Evolutionary conservation across 1,140 invertebrate species (phyloP).

Genomic region (Lasaia peninsularis): DNA sequence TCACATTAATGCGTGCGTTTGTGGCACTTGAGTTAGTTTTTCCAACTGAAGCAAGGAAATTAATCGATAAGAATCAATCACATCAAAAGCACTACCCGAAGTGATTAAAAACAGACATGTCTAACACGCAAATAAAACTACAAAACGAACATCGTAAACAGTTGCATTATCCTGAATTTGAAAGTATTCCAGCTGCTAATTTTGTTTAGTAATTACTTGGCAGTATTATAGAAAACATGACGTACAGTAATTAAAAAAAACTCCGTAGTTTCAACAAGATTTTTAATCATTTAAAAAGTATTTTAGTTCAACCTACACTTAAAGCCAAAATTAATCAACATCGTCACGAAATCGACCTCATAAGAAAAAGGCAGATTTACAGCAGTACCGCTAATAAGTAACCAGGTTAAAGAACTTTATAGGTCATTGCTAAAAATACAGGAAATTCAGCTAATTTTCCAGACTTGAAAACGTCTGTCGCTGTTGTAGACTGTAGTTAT

Average conservation of each 20-base stretch:
- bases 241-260: not conserved
- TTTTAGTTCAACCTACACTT: constrained; percentile 6
- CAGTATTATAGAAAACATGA: constrained; percentile 18
- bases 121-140: not conserved
- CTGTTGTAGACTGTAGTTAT: not conserved
- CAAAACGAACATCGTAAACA: not conserved
- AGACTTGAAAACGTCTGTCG: not conserved
- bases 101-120: not conserved
- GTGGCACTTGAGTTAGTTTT: constrained; percentile 57
- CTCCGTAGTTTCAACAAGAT: not conserved
- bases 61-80: constrained; percentile 28
- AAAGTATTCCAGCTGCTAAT: constrained; percentile 15
- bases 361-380: not conserved
- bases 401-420: constrained; percentile 1
- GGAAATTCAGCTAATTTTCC: constrained; percentile 5
- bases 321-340: not conserved
- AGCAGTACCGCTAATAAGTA: not conserved
- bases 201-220: constrained; percentile 18
- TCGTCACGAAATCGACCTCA: not conserved
- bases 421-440: constrained; percentile 10
- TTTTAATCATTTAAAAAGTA: not conserved
- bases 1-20: constrained; percentile 71
- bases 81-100: constrained; percentile 13
- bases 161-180: constrained; percentile 13
- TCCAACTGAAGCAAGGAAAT: constrained; percentile 33